Evolutionary conservation across 1,140 invertebrate species (phyloP).

Genomic region (Riptortus pedestris): DNA sequence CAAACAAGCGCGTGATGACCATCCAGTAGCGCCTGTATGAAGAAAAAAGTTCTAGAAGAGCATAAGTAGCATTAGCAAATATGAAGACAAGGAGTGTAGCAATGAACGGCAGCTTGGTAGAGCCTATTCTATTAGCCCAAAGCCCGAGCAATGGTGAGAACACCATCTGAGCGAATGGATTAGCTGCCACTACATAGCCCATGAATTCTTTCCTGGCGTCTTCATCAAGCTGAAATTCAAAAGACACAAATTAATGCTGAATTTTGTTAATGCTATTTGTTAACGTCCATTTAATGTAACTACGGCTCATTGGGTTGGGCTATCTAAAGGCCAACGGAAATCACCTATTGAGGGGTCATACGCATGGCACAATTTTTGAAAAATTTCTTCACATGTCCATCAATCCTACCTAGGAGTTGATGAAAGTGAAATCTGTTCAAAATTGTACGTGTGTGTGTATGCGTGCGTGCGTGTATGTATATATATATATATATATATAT

Average conservation of each 20-base stretch:
- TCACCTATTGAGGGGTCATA: too few species aligned
- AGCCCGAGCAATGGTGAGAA: constrained; percentile 77
- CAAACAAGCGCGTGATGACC: constrained; percentile 62
- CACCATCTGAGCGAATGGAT: constrained; percentile 78
- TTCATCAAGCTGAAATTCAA: constrained; percentile 57
- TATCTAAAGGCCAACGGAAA: too few species aligned
- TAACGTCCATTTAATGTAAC: too few species aligned
- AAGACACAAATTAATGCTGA: constrained; percentile 19
- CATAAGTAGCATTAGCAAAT: constrained; percentile 65
- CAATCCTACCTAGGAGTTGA: too few species aligned
- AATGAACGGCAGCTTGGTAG: constrained; percentile 59
- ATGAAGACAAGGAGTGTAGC: constrained; percentile 61
- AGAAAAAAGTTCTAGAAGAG: constrained; percentile 56
- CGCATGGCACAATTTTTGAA: too few species aligned
- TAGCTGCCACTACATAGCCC: constrained; percentile 74
- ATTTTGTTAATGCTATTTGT: background rate
- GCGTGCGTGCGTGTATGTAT: background rate
- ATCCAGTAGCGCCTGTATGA: constrained; percentile 54
- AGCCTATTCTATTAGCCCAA: constrained; percentile 66
- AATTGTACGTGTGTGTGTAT: too few species aligned
- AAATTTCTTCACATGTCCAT: too few species aligned
- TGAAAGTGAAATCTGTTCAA: too few species aligned
- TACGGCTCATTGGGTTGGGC: too few species aligned
- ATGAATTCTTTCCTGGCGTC: constrained; percentile 67
- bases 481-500: background rate